Evolutionary conservation across 2,888 invertebrate genomes (phyloP).

Genomic region (Stegophylla sp.): DNA sequence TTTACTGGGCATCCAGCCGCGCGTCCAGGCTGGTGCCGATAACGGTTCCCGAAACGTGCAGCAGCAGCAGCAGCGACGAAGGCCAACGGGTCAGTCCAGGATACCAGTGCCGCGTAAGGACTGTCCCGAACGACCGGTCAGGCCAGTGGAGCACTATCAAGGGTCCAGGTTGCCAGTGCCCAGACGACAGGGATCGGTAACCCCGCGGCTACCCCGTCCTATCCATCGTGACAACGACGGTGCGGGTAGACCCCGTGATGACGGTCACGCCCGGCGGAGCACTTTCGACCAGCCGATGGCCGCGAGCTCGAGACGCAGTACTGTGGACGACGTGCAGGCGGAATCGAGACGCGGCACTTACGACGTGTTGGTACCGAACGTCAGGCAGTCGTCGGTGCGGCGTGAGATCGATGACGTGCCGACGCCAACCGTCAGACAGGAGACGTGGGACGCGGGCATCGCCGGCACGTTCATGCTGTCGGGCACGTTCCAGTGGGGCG

Average conservation of each 20-base stretch:
- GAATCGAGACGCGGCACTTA: not conserved
- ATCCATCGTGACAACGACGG: no score
- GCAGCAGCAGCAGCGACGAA: not conserved
- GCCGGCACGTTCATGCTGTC: not conserved
- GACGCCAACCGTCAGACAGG: not conserved
- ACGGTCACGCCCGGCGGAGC: no score
- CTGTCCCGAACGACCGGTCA: not conserved
- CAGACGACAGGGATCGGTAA: not conserved
- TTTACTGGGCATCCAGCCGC: no score
- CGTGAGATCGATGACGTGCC: not conserved
- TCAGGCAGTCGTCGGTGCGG: not conserved
- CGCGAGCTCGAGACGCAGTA: no score
- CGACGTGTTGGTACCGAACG: not conserved
- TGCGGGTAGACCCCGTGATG: no score
- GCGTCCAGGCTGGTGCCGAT: not conserved
- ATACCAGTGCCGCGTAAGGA: not conserved
- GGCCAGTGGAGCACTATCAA: not conserved
- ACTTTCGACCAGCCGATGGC: no score
- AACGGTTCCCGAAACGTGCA: no score
- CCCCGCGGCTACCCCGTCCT: not conserved
- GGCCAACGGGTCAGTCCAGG: not conserved
- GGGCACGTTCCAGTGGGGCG: not conserved
- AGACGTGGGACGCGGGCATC: not conserved
- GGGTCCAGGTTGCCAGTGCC: conserved; percentile 4
- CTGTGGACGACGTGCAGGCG: not conserved